Evolutionary conservation across 1,140 invertebrate genomes (phyloP).

Genomic region (Melitaea cinxia): DNA sequence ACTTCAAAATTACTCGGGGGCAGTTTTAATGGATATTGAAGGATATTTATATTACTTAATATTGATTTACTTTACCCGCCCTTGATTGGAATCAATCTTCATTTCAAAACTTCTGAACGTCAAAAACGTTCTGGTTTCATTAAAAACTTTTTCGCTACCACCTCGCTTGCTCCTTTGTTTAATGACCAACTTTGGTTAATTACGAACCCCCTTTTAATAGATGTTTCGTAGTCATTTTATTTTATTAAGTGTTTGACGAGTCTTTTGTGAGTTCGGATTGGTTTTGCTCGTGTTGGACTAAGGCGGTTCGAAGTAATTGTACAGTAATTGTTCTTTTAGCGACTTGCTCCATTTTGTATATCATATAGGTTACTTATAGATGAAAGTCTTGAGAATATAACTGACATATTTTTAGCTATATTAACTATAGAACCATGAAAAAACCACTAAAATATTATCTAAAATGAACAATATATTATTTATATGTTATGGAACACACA

Average conservation of each 20-base stretch:
- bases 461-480: too few species aligned
- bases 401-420: too few species aligned
- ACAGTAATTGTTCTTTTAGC: not conserved
- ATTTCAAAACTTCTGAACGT: constrained; percentile 44
- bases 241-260: constrained; percentile 32
- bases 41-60: constrained; percentile 31
- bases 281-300: constrained; percentile 6
- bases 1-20: constrained; percentile 5
- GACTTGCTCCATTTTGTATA: not conserved
- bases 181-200: constrained; percentile 42
- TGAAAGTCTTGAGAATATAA: too few species aligned
- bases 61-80: constrained; percentile 20
- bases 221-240: constrained; percentile 34
- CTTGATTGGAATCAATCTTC: constrained; percentile 44
- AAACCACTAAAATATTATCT: too few species aligned
- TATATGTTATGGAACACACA: too few species aligned
- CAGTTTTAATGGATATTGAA: constrained; percentile 34
- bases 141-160: constrained; percentile 55
- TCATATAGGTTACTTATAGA: not conserved
- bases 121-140: constrained; percentile 62
- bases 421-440: too few species aligned
- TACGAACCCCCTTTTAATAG: constrained; percentile 21
- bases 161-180: constrained; percentile 40
- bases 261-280: constrained; percentile 1
- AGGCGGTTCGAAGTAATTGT: not conserved